These are phyloP conservation scores for Vanessa atalanta DNA, from an alignment of 1,140 invertebrate species.

Conservation along the genomic window DNA sequence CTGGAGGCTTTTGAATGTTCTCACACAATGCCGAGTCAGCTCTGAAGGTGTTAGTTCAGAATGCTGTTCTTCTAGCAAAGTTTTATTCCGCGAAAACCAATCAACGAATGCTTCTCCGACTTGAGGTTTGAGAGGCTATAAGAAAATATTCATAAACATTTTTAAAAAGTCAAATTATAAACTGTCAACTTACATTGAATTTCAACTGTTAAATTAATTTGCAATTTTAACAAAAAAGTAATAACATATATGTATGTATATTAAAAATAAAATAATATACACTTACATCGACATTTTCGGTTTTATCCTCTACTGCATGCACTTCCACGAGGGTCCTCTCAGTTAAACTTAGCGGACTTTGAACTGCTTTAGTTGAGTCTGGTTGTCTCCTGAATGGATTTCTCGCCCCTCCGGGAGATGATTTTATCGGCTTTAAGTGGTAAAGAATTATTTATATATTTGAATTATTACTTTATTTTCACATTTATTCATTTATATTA, in stretches of 20 bases:
- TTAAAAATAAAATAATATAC: conserved; percentile 16
- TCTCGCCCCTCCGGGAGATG: conserved; percentile 62
- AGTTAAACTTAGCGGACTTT: conserved; percentile 69
- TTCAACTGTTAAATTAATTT: no score
- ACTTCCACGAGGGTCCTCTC: conserved; percentile 70
- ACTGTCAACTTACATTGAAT: not conserved
- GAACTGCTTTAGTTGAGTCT: conserved; percentile 50
- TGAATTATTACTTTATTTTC: not conserved
- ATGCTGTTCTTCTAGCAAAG: conserved; percentile 79
- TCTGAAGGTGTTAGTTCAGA: conserved; percentile 79
- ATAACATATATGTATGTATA: not conserved
- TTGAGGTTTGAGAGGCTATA: conserved; percentile 58
- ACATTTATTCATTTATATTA: not conserved
- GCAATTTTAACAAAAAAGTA: no score
- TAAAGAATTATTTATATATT: not conserved
- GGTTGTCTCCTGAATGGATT: conserved; percentile 78
- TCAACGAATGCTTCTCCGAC: conserved; percentile 79
- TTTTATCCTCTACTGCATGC: conserved; percentile 45
- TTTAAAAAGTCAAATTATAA: not conserved
- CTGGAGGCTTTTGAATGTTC: conserved; percentile 79
- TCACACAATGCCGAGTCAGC: conserved; percentile 80
- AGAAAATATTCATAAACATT: conserved; percentile 5
- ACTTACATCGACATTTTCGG: conserved; percentile 66
- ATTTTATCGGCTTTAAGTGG: conserved; percentile 70
- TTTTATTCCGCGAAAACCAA: conserved; percentile 82